Evolutionary conservation across 2,797 vertebrate genomes (phyloP).

Genomic region (Coendou prehensilis): DNA sequence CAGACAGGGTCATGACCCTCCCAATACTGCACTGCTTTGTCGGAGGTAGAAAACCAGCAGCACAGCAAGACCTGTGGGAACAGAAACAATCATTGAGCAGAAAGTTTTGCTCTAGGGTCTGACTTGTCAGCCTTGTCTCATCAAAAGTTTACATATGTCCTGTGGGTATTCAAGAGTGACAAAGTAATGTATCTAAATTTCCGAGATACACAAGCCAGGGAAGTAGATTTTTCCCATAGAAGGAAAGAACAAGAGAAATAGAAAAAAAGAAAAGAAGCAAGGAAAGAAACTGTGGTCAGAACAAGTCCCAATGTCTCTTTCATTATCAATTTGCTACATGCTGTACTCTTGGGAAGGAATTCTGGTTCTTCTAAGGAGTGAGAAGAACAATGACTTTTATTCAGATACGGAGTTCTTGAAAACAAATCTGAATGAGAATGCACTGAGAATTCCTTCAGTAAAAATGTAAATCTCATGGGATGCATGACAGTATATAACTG

Average conservation of each 20-base stretch:
- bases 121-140: not conserved
- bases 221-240: slow-evolving; percentile 52
- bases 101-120: slow-evolving; percentile 26
- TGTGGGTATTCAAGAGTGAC: not conserved
- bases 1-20: not conserved
- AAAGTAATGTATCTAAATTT: slow-evolving; percentile 34
- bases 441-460: not conserved
- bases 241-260: not conserved
- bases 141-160: slow-evolving; percentile 48
- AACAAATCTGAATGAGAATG: slow-evolving; percentile 23
- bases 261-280: not conserved
- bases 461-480: not conserved
- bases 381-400: not conserved
- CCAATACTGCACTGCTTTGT: not conserved
- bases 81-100: not conserved
- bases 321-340: not conserved
- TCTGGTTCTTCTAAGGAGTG: not conserved
- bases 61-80: not conserved
- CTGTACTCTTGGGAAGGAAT: slow-evolving; percentile 26
- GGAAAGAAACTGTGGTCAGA: too few relatives aligned
- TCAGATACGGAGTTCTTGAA: not conserved
- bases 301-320: not conserved
- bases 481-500: not conserved
- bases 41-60: not conserved
- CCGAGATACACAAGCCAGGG: not conserved